Evolutionary conservation across 2,888 invertebrate genomes (phyloP), one percentile per base, ranked within the genome.

Genomic region (Caenorhabditis afra): DNA sequence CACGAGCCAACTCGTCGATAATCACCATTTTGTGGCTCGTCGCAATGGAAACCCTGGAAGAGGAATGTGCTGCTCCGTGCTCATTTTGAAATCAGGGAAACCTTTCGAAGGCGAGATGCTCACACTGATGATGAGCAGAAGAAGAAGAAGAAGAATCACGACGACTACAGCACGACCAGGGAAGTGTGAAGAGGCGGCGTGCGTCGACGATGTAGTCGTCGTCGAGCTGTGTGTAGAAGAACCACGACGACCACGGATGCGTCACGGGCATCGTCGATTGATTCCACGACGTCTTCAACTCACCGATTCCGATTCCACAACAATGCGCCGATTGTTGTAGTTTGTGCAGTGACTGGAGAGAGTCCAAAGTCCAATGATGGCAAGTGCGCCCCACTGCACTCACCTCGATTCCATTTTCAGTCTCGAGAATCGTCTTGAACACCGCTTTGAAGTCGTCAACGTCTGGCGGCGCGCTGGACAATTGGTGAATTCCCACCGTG

Each of bases 101-200:
- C 65, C 77, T 70, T 65, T 77, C 77, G 49, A 77, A 59, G 10
- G 65, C 70, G 14, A 70, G 22, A 50, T 71, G 77, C 61, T 65
- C 70, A 61, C 77, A 77, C 16, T 29, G 4, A 3, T 5, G 23
- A 22, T 16, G 14, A 12, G 12, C 45, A n/a, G n/a, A n/a, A n/a
- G n/a, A n/a, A n/a, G n/a, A n/a, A n/a, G n/a, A n/a, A n/a, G n/a
- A n/a, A n/a, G n/a, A n/a, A n/a, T n/a, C 65, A 35, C 29, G 49
- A 41, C 39, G 23, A 7, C 47, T 44, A 55, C 77, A 77, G 35
- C 77, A 77, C 35, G 77, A 77, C 77, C 77, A 77, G 12, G 77
- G 77, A 1, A 77, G 64, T 1, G 77, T 59, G 66, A 71, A 77
- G 0, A 77, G 23, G 0, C 66, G 59, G 22, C 74, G 22, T 4